A percentile compares a stretch with the other conserved stretches of the same genome.
These are phyloP conservation scores for Scleropages formosus DNA, from an alignment of 2,797 vertebrate species.

Conservation along the genomic window DNA sequence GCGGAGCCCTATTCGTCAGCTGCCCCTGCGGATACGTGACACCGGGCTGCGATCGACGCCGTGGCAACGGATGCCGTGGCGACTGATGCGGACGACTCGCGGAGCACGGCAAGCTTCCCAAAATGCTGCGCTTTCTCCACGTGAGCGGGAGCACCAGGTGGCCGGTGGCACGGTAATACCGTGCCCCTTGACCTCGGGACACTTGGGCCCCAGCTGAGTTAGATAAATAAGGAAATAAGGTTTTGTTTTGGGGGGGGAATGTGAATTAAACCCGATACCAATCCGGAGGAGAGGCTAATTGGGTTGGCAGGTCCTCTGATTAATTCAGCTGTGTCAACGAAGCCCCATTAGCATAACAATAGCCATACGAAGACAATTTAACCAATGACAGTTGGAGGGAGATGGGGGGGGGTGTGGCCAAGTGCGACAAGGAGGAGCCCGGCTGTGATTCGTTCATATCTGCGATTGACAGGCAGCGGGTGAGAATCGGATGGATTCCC, in stretches of 20 bases:
- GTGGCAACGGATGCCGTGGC: background rate
- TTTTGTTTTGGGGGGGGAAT: background rate
- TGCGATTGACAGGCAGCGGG: too few species aligned
- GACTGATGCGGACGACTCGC: background rate
- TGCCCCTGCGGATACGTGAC: too few species aligned
- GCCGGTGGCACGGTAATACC: background rate
- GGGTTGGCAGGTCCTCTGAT: background rate
- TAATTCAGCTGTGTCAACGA: background rate
- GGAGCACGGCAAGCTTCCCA: background rate
- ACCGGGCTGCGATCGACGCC: background rate
- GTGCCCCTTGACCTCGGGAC: conserved; percentile 1
- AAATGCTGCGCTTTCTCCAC: background rate
- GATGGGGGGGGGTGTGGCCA: background rate
- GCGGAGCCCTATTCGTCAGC: conserved; percentile 41
- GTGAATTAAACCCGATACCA: background rate
- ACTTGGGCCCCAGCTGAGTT: conserved; percentile 8
- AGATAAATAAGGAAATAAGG: conserved; percentile 1
- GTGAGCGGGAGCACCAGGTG: background rate
- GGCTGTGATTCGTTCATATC: too few species aligned
- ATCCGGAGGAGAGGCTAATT: background rate
- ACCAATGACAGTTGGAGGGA: background rate
- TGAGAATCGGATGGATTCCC: too few species aligned
- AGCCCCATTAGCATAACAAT: conserved; percentile 9
- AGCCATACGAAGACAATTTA: background rate
- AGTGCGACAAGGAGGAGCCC: background rate